A percentile compares a stretch with the other conserved stretches of the same genome.
These are phyloP conservation scores for Peromyscus eremicus DNA, from an alignment of 2,797 vertebrate genomes.

Conservation along the genomic window DNA sequence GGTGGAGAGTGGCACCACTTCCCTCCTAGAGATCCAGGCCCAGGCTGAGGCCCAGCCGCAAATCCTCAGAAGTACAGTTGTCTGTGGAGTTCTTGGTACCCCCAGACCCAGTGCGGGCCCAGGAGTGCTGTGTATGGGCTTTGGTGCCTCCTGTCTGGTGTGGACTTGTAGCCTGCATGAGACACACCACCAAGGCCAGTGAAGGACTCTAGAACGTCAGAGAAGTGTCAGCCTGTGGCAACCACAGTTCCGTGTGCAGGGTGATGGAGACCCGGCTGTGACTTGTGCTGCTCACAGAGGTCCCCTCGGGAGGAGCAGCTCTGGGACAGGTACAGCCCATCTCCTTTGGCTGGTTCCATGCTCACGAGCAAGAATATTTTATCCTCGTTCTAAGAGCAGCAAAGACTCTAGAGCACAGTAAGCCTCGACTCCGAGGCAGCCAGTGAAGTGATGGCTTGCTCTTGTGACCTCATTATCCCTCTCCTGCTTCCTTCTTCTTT, in stretches of 20 bases:
- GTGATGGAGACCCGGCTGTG: not conserved
- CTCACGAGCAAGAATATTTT: not conserved
- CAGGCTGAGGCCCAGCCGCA: no score
- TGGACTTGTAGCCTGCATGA: not conserved
- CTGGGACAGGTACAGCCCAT: not conserved
- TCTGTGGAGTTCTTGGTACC: not conserved
- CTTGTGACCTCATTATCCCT: not conserved
- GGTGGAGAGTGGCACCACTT: not conserved
- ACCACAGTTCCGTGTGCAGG: no score
- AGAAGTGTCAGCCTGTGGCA: not conserved
- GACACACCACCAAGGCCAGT: not conserved
- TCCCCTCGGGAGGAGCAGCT: not conserved
- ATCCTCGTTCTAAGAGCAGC: not conserved
- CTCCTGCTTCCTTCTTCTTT: not conserved
- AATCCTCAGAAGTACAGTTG: not conserved
- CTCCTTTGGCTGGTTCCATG: no score
- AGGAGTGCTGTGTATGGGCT: not conserved
- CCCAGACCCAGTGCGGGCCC: fast-evolving
- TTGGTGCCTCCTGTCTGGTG: not conserved
- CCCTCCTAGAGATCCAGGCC: not conserved
- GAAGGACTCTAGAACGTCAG: not conserved
- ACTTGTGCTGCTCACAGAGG: not conserved
- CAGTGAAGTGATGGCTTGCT: not conserved
- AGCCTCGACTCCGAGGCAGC: not conserved
- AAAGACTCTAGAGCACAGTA: not conserved